Evolutionary conservation across 1,140 invertebrate species (phyloP).

Genomic region (Papilio machaon): DNA sequence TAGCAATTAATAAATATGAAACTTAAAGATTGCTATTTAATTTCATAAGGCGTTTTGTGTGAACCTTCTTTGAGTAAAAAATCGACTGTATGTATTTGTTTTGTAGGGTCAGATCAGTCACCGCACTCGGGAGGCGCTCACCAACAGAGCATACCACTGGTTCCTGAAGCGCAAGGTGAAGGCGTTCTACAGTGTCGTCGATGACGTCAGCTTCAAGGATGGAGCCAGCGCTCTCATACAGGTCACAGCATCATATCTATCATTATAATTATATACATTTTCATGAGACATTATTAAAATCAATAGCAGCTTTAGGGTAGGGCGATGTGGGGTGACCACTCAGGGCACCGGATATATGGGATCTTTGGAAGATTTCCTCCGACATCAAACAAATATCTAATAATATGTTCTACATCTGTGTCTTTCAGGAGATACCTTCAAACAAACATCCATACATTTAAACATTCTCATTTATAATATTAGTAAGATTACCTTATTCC

Average conservation of each 20-base stretch:
- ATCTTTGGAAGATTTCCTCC: neutral
- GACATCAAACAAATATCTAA: too few species aligned
- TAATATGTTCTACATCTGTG: too few species aligned
- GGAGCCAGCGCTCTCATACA: conserved; percentile 89
- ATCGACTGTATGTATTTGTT: neutral
- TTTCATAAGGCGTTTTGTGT: neutral
- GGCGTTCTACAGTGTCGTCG: conserved; percentile 94
- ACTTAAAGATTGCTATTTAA: neutral
- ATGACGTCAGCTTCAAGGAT: conserved; percentile 89
- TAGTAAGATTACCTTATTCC: too few species aligned
- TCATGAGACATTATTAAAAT: too few species aligned
- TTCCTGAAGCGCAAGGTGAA: conserved; percentile 93
- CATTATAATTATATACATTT: too few species aligned
- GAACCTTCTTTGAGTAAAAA: neutral
- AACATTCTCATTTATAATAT: too few species aligned
- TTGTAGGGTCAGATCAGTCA: conserved; percentile 81
- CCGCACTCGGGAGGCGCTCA: conserved; percentile 81
- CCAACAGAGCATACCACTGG: conserved; percentile 88
- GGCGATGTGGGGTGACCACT: too few species aligned
- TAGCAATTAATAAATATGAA: neutral
- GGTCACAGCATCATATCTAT: conserved; percentile 55
- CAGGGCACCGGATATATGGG: too few species aligned
- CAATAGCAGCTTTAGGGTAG: too few species aligned
- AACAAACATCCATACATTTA: neutral
- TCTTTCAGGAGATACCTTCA: too few species aligned